Conservation (phyloP, 2,113 vertebrate species). For the Tenrec ecaudatus region DNA sequence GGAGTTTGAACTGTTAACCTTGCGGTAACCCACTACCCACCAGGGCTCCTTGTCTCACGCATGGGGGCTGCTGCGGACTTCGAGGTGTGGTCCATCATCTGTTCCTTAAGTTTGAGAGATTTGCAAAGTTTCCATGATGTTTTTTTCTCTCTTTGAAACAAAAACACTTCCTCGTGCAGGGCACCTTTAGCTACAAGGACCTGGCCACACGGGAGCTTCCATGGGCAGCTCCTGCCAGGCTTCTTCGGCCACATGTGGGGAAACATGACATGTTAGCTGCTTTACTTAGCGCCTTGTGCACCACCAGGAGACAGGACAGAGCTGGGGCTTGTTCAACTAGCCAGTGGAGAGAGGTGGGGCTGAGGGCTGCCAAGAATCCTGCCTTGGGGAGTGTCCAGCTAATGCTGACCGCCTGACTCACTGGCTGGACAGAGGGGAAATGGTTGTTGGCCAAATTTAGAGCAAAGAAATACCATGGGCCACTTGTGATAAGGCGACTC, state of each 20-base stretch:
- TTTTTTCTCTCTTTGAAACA: slow-evolving; percentile 22
- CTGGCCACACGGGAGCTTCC: background rate
- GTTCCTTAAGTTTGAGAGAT: slow-evolving; percentile 8
- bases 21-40: too few relatives aligned
- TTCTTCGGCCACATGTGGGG: background rate
- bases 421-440: too few relatives aligned
- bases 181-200: background rate
- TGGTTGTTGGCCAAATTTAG: too few relatives aligned
- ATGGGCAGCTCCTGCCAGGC: background rate
- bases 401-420: too few relatives aligned
- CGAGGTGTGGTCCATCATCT: background rate
- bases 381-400: too few relatives aligned
- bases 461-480: too few relatives aligned
- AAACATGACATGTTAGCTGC: background rate
- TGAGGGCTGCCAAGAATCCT: too few relatives aligned
- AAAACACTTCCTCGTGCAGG: slow-evolving; percentile 2
- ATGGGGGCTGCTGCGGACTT: background rate
- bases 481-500: too few relatives aligned
- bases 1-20: too few relatives aligned
- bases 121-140: background rate
- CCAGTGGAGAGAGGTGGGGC: too few relatives aligned
- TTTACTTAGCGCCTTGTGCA: background rate
- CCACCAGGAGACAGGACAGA: too few relatives aligned
- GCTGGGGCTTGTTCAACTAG: too few relatives aligned
- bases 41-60: background rate